Conservation (phyloP, 2,113 vertebrate genomes). For the Burhinus oedicnemus region DNA sequence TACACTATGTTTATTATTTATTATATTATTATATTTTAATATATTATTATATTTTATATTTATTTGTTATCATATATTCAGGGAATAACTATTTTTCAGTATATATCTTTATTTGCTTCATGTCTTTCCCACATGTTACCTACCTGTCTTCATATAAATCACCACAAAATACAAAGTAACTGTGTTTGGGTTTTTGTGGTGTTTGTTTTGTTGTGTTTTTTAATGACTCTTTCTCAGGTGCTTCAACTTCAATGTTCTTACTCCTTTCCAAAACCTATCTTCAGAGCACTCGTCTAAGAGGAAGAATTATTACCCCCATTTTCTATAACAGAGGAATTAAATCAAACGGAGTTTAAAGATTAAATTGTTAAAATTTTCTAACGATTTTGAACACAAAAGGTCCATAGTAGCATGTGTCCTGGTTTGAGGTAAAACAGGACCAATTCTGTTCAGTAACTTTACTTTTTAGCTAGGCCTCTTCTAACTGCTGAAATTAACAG, state of each 20-base stretch:
- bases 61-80: neutral
- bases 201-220: neutral
- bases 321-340: neutral
- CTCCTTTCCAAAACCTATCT: neutral
- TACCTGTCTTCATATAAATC: neutral
- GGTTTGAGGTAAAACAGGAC: no score
- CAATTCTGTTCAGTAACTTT: no score
- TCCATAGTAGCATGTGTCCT: no score
- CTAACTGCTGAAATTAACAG: no score
- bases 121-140: neutral
- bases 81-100: neutral
- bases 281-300: neutral
- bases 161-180: neutral
- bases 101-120: neutral
- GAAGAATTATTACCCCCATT: neutral
- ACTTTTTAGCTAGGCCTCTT: no score
- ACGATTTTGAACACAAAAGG: neutral
- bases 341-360: neutral
- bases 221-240: neutral
- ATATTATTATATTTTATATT: neutral
- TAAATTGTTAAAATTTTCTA: neutral
- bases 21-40: neutral
- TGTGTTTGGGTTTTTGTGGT: neutral
- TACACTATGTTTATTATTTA: neutral
- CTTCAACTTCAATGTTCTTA: neutral